A percentile compares a stretch with the other conserved stretches of the same genome.
Conservation (phyloP, 2,888 invertebrate species). For the Siphonodentalium dalli region DNA sequence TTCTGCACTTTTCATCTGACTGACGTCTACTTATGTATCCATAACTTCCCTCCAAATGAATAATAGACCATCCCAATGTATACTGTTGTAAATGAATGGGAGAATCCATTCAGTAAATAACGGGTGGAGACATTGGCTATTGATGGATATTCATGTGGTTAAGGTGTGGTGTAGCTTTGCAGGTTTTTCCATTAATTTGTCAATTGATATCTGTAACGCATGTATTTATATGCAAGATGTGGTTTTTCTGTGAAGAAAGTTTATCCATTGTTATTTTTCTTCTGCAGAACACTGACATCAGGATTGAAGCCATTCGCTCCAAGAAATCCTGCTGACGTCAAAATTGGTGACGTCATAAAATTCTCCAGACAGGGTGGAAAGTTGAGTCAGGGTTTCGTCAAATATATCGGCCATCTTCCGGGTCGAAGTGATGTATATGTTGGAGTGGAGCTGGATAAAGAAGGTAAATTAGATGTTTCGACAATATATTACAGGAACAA, state of each 20-base stretch:
- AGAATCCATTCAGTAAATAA: too few relatives aligned
- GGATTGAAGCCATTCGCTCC: constrained; percentile 63
- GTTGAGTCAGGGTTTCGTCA: constrained; percentile 60
- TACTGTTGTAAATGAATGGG: too few relatives aligned
- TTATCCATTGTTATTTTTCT: constrained; percentile 11
- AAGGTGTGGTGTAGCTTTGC: too few relatives aligned
- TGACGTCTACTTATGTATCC: too few relatives aligned
- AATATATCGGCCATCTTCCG: constrained; percentile 63
- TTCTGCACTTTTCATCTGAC: too few relatives aligned
- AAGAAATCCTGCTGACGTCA: constrained; percentile 56
- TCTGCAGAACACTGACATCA: constrained; percentile 41
- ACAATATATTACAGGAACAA: too few relatives aligned
- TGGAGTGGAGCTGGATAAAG: constrained; percentile 63
- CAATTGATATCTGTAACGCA: background rate
- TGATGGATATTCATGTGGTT: too few relatives aligned
- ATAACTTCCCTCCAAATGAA: too few relatives aligned
- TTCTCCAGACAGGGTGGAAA: constrained; percentile 63
- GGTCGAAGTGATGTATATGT: constrained; percentile 61
- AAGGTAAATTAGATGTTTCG: constrained; percentile 47
- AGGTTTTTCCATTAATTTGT: background rate
- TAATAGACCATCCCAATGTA: too few relatives aligned
- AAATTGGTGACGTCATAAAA: constrained; percentile 60
- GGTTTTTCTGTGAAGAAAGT: background rate
- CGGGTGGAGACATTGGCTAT: too few relatives aligned
- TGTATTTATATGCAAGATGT: background rate